Conservation (phyloP, 2,113 vertebrate genomes). For the Ranitomeya variabilis region DNA sequence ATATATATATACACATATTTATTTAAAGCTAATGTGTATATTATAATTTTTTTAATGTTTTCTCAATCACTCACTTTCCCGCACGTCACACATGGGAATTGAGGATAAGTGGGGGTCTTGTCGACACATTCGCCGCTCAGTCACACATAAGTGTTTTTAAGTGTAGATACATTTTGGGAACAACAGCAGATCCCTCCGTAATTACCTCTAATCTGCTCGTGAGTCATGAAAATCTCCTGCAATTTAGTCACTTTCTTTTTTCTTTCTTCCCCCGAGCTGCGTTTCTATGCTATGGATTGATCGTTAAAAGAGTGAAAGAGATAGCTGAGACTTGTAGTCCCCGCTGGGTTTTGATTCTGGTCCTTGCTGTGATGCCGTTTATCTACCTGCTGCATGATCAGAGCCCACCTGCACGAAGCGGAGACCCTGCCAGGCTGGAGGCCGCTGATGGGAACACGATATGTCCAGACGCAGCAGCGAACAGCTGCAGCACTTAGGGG, state of each 20-base stretch:
- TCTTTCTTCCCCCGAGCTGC: not conserved
- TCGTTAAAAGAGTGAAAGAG: not conserved
- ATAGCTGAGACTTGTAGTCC: not conserved
- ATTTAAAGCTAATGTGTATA: too few relatives aligned
- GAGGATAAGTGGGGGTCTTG: not conserved
- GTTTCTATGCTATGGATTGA: not conserved
- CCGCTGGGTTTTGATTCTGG: not conserved
- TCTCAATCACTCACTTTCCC: not conserved
- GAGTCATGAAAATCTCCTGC: slow-evolving; percentile 16
- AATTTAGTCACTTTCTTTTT: not conserved
- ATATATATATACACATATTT: too few relatives aligned
- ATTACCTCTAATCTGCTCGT: slow-evolving; percentile 12
- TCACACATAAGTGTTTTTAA: not conserved
- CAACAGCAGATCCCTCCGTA: slow-evolving; percentile 26
- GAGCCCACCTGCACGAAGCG: not conserved
- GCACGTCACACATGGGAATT: not conserved
- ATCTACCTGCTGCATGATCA: not conserved
- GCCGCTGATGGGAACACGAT: not conserved
- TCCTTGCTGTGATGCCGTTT: not conserved
- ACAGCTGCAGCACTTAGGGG: not conserved
- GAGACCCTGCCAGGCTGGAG: not conserved
- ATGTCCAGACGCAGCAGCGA: slow-evolving; percentile 5
- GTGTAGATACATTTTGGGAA: not conserved
- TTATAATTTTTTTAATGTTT: not conserved
- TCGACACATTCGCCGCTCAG: not conserved